Evolutionary conservation across 2,113 vertebrate genomes (phyloP).

Genomic region (Dipodomys stephensi): DNA sequence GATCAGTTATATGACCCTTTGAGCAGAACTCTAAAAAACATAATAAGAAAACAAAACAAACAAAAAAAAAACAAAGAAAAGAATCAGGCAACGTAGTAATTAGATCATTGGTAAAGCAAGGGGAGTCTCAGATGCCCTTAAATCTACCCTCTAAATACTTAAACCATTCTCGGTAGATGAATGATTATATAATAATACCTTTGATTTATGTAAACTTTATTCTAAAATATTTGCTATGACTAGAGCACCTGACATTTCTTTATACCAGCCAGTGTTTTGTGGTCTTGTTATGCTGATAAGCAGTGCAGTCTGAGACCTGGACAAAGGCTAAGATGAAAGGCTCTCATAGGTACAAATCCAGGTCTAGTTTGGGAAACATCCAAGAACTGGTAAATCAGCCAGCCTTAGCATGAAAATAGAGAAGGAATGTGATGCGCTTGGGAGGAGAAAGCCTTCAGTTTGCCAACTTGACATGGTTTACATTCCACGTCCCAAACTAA

Average conservation of each 20-base stretch:
- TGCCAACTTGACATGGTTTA: conserved; percentile 37
- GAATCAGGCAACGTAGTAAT: not conserved
- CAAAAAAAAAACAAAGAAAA: conserved; percentile 8
- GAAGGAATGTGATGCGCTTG: not conserved
- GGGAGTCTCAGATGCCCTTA: not conserved
- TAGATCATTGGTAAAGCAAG: not conserved
- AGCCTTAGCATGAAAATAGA: not conserved
- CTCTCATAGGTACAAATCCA: conserved; percentile 1
- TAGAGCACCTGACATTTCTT: conserved; percentile 8
- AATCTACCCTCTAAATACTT: not conserved
- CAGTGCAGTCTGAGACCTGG: conserved; percentile 5
- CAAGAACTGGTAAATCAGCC: not conserved
- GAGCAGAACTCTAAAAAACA: conserved; percentile 18
- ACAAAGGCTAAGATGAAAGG: not conserved
- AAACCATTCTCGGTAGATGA: not conserved
- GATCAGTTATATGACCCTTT: not conserved
- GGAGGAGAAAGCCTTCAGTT: not conserved
- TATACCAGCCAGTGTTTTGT: not conserved
- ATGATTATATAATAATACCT: not conserved
- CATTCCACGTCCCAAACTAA: conserved; percentile 45
- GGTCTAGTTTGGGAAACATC: not conserved
- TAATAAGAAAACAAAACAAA: too few relatives aligned
- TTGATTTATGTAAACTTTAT: conserved; percentile 12
- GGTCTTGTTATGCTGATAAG: not conserved
- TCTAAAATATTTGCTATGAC: conserved; percentile 37